Conservation (phyloP, 1,140 invertebrate species). For the Calephelis virginiensis region DNA sequence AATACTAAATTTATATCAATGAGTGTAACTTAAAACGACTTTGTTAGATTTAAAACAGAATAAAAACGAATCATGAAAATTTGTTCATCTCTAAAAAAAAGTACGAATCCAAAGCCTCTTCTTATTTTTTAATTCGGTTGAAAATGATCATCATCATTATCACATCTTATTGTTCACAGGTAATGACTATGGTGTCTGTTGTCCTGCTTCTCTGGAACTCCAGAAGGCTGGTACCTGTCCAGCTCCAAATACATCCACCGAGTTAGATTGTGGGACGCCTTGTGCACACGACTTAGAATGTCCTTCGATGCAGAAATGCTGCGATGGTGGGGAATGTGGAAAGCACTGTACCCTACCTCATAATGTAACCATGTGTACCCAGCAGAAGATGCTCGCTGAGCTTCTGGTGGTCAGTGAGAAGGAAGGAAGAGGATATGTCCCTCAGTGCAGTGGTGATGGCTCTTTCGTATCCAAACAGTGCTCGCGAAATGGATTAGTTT, state of each 20-base stretch:
- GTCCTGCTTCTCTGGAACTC: slow-evolving; percentile 86
- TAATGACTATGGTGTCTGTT: slow-evolving; percentile 93
- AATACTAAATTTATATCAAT: too few relatives aligned
- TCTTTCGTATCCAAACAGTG: slow-evolving; percentile 86
- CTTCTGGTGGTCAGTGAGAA: slow-evolving; percentile 86
- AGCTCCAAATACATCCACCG: slow-evolving; percentile 35
- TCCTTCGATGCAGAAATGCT: slow-evolving; percentile 88
- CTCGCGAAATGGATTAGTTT: slow-evolving; percentile 89
- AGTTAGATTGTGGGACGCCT: slow-evolving; percentile 80
- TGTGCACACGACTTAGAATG: slow-evolving; percentile 90
- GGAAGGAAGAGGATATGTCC: slow-evolving; percentile 89
- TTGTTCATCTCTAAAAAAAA: too few relatives aligned
- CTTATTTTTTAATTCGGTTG: too few relatives aligned
- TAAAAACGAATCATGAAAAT: too few relatives aligned
- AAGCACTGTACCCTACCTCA: slow-evolving; percentile 83
- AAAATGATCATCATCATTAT: too few relatives aligned
- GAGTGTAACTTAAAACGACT: too few relatives aligned
- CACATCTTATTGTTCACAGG: slow-evolving; percentile 68
- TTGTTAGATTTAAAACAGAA: too few relatives aligned
- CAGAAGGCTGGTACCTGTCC: slow-evolving; percentile 89
- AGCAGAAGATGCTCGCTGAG: slow-evolving; percentile 88
- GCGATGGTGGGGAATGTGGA: slow-evolving; percentile 84
- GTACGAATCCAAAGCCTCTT: too few relatives aligned
- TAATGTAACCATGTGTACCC: slow-evolving; percentile 86
- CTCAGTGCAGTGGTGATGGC: slow-evolving; percentile 86